Percentiles rank a stretch among this genome's conserved stretches.
Evolutionary conservation across 1,140 invertebrate species (phyloP).

Genomic region (Formica selysi): DNA sequence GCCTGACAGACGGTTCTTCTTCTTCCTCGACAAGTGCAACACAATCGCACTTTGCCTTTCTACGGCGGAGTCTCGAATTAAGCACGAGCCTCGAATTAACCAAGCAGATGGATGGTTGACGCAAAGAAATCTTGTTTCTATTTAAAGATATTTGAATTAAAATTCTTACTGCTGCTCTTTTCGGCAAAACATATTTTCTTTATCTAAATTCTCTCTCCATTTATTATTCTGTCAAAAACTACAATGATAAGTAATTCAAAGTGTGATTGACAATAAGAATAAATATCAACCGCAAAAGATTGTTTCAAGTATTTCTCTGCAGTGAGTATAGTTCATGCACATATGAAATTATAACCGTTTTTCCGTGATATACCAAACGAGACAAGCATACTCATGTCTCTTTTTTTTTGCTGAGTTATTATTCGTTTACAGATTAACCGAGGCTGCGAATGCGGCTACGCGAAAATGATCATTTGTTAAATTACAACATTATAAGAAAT

Average conservation of each 20-base stretch:
- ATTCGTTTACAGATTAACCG: not conserved
- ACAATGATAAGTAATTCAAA: not conserved
- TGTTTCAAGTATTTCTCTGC: not conserved
- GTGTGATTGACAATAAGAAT: not conserved
- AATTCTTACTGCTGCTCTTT: conserved; percentile 3
- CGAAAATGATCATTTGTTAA: not conserved
- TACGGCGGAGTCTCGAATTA: conserved; percentile 26
- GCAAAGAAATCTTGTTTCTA: conserved; percentile 6
- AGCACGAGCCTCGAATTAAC: conserved; percentile 44
- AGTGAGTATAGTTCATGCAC: not conserved
- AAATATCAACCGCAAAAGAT: not conserved
- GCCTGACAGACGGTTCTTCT: conserved; percentile 50
- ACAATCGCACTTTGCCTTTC: conserved; percentile 32
- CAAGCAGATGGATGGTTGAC: not conserved
- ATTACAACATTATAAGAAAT: conserved; percentile 23
- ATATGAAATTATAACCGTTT: conserved; percentile 8
- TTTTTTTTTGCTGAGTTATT: conserved; percentile 22
- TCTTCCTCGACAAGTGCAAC: conserved; percentile 31
- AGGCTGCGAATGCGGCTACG: not conserved
- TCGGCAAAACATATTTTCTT: not conserved
- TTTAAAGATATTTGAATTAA: conserved; percentile 21
- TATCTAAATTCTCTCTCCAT: not conserved
- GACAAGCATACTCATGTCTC: not conserved
- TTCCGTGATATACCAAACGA: conserved; percentile 2
- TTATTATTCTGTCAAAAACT: not conserved